Conservation (phyloP, 37 sponge, comb jelly and placozoan genomes). For the Crambe crambe region DNA sequence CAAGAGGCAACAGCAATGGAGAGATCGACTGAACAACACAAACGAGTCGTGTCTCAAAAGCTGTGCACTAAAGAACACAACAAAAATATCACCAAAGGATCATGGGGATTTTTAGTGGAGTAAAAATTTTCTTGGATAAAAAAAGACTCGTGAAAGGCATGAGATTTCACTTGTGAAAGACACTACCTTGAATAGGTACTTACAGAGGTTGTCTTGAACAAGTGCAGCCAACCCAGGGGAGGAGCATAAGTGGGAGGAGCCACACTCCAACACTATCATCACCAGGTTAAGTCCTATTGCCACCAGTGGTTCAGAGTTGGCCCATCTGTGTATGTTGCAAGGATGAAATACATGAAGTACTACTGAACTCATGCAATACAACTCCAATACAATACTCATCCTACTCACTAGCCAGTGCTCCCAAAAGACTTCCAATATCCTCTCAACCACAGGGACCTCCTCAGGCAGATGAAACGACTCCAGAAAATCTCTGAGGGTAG, state of each 20-base stretch:
- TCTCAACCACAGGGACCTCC: conserved; percentile 87
- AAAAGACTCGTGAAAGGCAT: no score
- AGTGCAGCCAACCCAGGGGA: no score
- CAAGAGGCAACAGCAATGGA: conserved; percentile 74
- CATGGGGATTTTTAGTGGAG: no score
- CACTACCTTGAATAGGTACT: no score
- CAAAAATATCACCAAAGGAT: no score
- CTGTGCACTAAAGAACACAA: conserved; percentile 22
- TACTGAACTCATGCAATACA: no score
- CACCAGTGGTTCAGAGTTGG: conserved; percentile 69
- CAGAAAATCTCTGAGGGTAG: conserved; percentile 79
- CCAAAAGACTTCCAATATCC: conserved; percentile 85
- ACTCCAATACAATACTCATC: no score
- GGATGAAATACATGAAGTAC: no score
- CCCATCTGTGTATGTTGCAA: no score
- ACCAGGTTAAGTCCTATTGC: conserved; percentile 85
- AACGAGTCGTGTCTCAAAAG: conserved; percentile 66
- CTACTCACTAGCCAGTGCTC: conserved; percentile 87
- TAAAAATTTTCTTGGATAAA: no score
- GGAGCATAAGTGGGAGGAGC: conserved; percentile 58
- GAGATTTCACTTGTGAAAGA: no score
- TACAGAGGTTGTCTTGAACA: no score
- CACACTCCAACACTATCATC: conserved; percentile 77
- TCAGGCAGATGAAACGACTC: conserved; percentile 92
- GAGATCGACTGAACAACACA: conserved; percentile 60